A percentile compares a stretch with the other conserved stretches of the same genome.
These are phyloP conservation scores for Macrosoma leucophasiata DNA, from an alignment of 2,888 invertebrate species.

Conservation along the genomic window DNA sequence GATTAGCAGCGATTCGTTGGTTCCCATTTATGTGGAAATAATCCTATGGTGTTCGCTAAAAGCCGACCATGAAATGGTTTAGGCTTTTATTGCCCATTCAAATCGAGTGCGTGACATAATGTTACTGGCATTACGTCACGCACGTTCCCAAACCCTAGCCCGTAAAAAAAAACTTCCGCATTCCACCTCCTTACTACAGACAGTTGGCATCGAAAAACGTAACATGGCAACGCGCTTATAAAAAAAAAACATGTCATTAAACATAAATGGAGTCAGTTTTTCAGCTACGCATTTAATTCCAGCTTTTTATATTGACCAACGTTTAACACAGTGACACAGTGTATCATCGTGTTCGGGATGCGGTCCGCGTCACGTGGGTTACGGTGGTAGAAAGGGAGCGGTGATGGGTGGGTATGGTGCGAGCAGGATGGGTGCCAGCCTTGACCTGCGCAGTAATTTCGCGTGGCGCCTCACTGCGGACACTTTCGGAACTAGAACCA, in stretches of 20 bases:
- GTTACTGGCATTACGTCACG: too few species aligned
- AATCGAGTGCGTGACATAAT: too few species aligned
- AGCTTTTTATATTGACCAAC: constrained; percentile 16
- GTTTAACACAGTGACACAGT: constrained; percentile 28
- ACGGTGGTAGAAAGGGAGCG: constrained; percentile 32
- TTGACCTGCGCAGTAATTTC: constrained; percentile 57
- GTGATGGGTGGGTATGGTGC: constrained; percentile 19
- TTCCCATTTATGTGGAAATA: too few species aligned
- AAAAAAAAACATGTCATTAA: constrained; percentile 13
- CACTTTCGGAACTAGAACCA: constrained; percentile 34
- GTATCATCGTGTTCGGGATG: constrained; percentile 14
- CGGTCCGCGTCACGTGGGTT: constrained; percentile 35
- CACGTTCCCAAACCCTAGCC: too few species aligned
- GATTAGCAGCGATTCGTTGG: too few species aligned
- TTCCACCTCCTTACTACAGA: constrained; percentile 17
- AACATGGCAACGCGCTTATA: constrained; percentile 6
- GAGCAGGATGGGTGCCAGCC: constrained; percentile 42
- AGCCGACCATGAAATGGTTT: too few species aligned
- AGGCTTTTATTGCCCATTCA: too few species aligned
- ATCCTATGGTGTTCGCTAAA: too few species aligned
- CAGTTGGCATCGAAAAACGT: constrained; percentile 4
- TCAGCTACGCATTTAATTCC: constrained; percentile 2
- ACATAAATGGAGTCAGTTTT: constrained; percentile 9
- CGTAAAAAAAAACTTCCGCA: constrained; percentile 18
- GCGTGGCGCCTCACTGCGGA: constrained; percentile 31